Evolutionary conservation across 2,113 vertebrate species (phyloP), one percentile per base, ranked within the genome.

Genomic region (Maccullochella peelii): DNA sequence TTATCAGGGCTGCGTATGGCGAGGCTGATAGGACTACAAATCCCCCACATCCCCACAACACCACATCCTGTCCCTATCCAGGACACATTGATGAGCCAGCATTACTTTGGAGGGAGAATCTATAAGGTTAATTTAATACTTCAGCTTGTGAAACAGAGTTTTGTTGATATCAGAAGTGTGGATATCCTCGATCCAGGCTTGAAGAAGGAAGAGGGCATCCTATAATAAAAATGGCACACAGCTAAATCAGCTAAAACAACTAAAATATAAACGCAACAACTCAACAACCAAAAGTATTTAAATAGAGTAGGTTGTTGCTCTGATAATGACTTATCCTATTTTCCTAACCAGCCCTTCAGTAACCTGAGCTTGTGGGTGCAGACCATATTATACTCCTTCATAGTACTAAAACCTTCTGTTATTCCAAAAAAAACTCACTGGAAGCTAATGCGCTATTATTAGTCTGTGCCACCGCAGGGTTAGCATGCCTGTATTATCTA

Each of bases 1-100:
- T 95, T 95, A 95, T 95, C 93, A 90, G 83, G 67, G 52, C 59
- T 58, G 55, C 62, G 89, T 81, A 86, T 93, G 92, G 84, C 75
- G 77, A 59, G 59, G 38, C 89, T 93, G 93, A 95, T 93, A 93
- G 93, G 92, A 95, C 94, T 92, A 91, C 92, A 93, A 92, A 91
- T 93, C 90, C 91, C 88, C 86, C 81, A 83, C 89, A 86, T 84
- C 84, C 90, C 82, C 78, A 79, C 69, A 86, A 62, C 71, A 63
- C 79, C 69, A 92, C 93, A 91, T 95, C 94, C 94, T 95, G 90
- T 91, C 79, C 75, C 91, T 78, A 86, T 93, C 88, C 84, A 77
- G 85, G 80, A 84, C 74, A 63, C 66, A 73, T 8, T 89, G 90
- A 93, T 88, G 50, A 82, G 73, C n/a, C 49, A 58, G 63, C 5